phyloP scores from a whole-genome alignment of 2,797 vertebrate genomes.

The Chlorospingus semifuscus region DNA sequence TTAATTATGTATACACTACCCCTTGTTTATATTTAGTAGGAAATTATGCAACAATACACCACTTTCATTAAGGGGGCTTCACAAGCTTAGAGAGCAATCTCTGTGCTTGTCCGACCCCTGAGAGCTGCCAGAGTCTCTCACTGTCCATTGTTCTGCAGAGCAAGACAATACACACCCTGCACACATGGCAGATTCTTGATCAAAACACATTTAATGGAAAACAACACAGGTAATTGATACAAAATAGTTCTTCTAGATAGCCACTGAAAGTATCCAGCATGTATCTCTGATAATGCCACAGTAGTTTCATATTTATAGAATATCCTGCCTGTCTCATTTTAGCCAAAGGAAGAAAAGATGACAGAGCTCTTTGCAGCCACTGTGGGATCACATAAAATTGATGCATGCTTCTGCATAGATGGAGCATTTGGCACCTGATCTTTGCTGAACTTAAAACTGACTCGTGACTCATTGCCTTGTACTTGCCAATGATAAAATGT shows the following conservation, averaged over 20 bases:
- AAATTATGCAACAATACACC: neutral
- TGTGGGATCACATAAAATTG: neutral
- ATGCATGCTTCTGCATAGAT: neutral
- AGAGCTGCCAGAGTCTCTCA: neutral
- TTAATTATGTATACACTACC: neutral
- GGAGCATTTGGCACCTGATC: neutral
- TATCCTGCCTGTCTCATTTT: neutral
- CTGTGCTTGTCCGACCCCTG: neutral
- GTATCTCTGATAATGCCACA: neutral
- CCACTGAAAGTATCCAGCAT: neutral
- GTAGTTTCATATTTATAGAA: neutral
- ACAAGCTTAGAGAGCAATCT: neutral
- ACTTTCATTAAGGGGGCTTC: neutral
- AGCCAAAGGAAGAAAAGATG: neutral
- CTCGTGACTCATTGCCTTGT: neutral
- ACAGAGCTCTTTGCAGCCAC: neutral
- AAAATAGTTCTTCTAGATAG: neutral
- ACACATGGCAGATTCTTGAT: neutral
- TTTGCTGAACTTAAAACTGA: neutral
- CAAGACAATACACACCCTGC: neutral
- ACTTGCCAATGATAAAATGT: neutral
- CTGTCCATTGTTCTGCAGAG: neutral
- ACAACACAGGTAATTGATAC: neutral
- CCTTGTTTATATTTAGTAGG: neutral
- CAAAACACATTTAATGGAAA: neutral